phyloP scores from a whole-genome alignment of 2,797 vertebrate species.

The Semaprochilodus insignis region DNA sequence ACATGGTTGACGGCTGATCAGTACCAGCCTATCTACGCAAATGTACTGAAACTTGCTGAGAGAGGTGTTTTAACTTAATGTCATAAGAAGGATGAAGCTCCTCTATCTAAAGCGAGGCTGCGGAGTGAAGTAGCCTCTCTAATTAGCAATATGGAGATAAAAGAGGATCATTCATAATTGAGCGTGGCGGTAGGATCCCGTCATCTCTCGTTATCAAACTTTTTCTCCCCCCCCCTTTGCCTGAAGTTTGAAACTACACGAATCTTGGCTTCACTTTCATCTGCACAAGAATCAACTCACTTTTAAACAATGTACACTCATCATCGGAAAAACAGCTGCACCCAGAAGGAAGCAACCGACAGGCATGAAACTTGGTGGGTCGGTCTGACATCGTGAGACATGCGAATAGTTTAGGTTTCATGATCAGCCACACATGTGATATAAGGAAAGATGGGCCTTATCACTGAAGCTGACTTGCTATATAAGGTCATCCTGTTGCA shows the following conservation, averaged over 20 bases:
- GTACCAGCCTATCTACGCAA: background rate
- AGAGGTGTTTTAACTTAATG: constrained; percentile 12
- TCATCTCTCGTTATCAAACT: constrained; percentile 69
- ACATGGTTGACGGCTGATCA: background rate
- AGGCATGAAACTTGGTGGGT: too few relatives aligned
- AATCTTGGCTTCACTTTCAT: constrained; percentile 75
- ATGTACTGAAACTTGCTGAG: constrained; percentile 12
- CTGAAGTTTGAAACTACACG: constrained; percentile 68
- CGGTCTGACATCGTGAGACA: too few relatives aligned
- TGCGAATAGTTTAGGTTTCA: too few relatives aligned
- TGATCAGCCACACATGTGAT: too few relatives aligned
- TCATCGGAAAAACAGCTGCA: too few relatives aligned
- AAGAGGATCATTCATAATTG: constrained; percentile 82
- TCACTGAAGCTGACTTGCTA: too few relatives aligned
- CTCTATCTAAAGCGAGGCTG: constrained; percentile 44
- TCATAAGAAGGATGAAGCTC: background rate
- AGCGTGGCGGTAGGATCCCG: constrained; percentile 72
- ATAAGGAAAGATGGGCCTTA: too few relatives aligned
- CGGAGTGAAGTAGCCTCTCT: constrained; percentile 62
- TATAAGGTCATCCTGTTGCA: too few relatives aligned
- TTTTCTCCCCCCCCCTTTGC: constrained; percentile 57
- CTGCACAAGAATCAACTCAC: constrained; percentile 57
- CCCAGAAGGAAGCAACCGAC: too few relatives aligned
- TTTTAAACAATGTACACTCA: constrained; percentile 42
- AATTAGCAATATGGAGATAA: constrained; percentile 78